These are phyloP conservation scores for Conus canariensis DNA, from an alignment of 2,888 invertebrate genomes.

Conservation along the genomic window DNA sequence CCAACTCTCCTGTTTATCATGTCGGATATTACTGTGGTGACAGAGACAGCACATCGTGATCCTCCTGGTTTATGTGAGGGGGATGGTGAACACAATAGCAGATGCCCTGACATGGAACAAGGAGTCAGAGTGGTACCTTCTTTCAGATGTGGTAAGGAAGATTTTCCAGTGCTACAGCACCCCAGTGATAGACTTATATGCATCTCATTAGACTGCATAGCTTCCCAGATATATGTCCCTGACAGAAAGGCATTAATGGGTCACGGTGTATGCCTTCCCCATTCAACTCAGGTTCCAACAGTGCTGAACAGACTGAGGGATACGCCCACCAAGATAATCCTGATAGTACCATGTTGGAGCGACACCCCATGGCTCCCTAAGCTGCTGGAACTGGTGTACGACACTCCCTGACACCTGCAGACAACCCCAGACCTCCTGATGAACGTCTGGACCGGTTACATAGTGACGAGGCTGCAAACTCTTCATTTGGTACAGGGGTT, in stretches of 20 bases:
- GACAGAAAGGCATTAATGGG: background rate
- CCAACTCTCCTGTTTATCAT: background rate
- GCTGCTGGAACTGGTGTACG: background rate
- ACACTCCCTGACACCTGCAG: background rate
- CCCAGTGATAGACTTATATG: constrained; percentile 3
- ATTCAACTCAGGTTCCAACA: background rate
- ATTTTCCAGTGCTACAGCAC: background rate
- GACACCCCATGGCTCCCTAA: background rate
- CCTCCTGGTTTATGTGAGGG: background rate
- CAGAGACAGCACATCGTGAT: background rate
- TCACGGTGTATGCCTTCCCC: background rate
- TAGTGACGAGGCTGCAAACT: background rate
- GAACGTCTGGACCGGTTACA: background rate
- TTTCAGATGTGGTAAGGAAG: background rate
- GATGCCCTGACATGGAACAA: background rate
- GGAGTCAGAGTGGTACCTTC: background rate
- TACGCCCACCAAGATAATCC: background rate
- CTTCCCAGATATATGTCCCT: background rate
- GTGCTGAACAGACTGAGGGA: constrained; percentile 12
- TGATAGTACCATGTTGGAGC: constrained; percentile 3
- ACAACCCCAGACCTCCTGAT: background rate
- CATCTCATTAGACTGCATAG: background rate
- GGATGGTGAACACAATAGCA: background rate
- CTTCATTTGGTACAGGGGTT: background rate
- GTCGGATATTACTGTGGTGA: constrained; percentile 2